phyloP scores from a whole-genome alignment of 2,113 vertebrate genomes.

The Aramus guarauna region DNA sequence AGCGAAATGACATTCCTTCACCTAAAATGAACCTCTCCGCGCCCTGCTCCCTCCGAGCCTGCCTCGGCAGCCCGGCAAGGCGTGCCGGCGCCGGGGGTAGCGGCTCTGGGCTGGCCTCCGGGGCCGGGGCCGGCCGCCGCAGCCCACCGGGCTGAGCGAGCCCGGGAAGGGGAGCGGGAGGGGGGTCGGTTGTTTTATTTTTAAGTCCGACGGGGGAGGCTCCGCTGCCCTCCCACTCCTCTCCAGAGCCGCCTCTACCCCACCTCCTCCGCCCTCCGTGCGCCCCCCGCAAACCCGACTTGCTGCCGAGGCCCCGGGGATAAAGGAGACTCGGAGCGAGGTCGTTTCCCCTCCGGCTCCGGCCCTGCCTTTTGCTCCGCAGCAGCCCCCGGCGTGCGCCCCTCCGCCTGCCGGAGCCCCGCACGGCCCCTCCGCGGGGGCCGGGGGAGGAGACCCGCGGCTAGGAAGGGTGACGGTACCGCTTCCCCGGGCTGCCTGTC shows the following conservation, averaged over 20 bases:
- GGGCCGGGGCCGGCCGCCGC: neutral
- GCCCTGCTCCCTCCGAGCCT: neutral
- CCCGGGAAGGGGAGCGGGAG: neutral
- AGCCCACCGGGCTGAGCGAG: neutral
- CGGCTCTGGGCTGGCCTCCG: neutral
- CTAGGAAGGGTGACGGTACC: too few species aligned
- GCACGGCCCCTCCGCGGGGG: neutral
- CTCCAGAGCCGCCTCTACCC: neutral
- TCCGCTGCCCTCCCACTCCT: neutral
- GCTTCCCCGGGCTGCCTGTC: neutral
- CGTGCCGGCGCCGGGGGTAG: neutral
- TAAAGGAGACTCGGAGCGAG: neutral
- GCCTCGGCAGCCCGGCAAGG: neutral
- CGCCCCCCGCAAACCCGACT: neutral
- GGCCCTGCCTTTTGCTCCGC: neutral
- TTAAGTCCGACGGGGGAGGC: neutral
- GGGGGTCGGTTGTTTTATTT: neutral
- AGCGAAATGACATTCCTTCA: slow-evolving; percentile 66
- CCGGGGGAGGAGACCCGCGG: neutral
- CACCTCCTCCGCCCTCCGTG: neutral
- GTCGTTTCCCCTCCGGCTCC: too few species aligned
- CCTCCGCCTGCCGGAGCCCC: neutral
- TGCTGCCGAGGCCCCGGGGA: neutral
- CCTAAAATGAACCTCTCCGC: slow-evolving; percentile 41
- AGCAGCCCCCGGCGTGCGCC: neutral